A percentile compares a stretch with the other conserved stretches of the same genome.
phyloP scores from a whole-genome alignment of 2,113 vertebrate species.

The Rallus limicola region DNA sequence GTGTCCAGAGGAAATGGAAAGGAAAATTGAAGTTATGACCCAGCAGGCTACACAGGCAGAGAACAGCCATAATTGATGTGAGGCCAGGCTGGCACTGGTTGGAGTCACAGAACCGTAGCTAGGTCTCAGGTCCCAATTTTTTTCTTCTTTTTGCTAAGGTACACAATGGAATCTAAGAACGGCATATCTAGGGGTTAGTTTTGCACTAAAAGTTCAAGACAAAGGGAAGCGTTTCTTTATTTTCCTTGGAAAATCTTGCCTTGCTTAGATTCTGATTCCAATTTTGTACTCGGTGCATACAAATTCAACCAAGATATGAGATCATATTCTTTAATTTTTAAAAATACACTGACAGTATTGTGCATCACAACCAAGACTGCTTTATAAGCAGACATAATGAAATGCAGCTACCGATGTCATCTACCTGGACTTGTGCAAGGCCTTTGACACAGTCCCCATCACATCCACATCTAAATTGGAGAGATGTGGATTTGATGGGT shows the following conservation, averaged over 20 bases:
- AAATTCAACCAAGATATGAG: neutral
- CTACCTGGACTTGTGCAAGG: too few relatives aligned
- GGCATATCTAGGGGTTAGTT: neutral
- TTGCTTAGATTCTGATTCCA: neutral
- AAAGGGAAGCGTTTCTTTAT: neutral
- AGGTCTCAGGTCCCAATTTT: neutral
- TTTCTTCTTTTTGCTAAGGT: neutral
- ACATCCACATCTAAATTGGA: too few relatives aligned
- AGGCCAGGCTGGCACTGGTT: neutral
- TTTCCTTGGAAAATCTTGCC: neutral
- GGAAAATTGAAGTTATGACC: neutral
- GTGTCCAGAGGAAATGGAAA: neutral
- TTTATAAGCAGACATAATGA: neutral
- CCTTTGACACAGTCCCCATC: too few relatives aligned
- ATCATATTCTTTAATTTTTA: neutral
- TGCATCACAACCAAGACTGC: neutral
- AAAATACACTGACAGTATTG: accelerated
- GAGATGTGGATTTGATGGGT: too few relatives aligned
- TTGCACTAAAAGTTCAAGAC: neutral
- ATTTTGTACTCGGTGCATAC: neutral
- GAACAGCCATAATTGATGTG: neutral
- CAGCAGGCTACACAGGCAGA: neutral
- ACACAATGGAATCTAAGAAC: neutral
- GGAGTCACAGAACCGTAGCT: neutral
- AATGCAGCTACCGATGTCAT: neutral